Evolutionary conservation across 2,888 invertebrate species (phyloP).

Genomic region (Dorcus parallelipipedus): DNA sequence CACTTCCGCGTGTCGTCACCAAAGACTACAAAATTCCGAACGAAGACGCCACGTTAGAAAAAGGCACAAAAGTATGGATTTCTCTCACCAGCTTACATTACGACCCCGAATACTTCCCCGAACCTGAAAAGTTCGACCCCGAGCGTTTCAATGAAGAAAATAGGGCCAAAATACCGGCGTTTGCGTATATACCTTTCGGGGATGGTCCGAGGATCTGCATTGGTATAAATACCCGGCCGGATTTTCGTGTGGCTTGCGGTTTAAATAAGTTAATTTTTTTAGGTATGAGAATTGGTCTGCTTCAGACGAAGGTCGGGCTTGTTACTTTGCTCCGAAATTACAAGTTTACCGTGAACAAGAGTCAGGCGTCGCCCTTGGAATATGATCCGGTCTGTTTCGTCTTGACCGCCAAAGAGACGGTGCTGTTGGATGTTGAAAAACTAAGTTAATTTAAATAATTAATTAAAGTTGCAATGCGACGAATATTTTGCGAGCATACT

Average conservation of each 20-base stretch:
- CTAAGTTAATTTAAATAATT: too few species aligned
- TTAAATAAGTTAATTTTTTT: conserved; percentile 16
- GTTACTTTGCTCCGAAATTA: conserved; percentile 35
- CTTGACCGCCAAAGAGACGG: conserved; percentile 15
- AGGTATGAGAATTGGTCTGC: conserved; percentile 42
- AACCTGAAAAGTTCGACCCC: too few species aligned
- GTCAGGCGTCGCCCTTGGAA: conserved; percentile 33
- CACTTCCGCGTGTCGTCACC: too few species aligned
- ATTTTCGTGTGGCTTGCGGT: not conserved
- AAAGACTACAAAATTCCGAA: too few species aligned
- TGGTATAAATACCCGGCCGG: conserved; percentile 8
- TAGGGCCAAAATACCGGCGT: conserved; percentile 5
- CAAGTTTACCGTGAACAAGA: conserved; percentile 31
- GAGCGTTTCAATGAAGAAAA: conserved; percentile 40
- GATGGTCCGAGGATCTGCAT: conserved; percentile 23
- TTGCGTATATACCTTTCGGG: conserved; percentile 25
- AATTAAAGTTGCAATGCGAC: too few species aligned
- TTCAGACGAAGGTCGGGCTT: conserved; percentile 40
- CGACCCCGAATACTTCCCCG: conserved; percentile 25
- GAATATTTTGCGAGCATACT: too few species aligned
- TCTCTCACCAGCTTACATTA: not conserved
- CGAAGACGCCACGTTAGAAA: not conserved
- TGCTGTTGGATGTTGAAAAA: too few species aligned
- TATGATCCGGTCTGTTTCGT: conserved; percentile 38
- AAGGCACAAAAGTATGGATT: not conserved